These are phyloP conservation scores for Ciconia boyciana DNA, from an alignment of 2,113 vertebrate genomes.

Conservation along the genomic window DNA sequence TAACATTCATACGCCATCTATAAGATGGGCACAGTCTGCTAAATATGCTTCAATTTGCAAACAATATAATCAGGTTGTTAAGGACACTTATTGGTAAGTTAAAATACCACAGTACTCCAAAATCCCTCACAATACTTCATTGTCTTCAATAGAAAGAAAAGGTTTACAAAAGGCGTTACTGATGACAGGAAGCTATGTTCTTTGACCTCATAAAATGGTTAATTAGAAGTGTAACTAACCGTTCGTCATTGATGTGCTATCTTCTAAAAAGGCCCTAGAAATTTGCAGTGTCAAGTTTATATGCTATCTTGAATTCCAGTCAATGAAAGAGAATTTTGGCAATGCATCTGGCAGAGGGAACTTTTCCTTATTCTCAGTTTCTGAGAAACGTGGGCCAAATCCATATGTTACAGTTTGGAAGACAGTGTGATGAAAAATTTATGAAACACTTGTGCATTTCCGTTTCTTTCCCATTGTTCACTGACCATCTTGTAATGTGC, in stretches of 20 bases:
- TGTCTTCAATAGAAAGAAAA: not conserved
- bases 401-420: not conserved
- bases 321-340: not conserved
- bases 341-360: not conserved
- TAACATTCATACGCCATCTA: not conserved
- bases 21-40: not conserved
- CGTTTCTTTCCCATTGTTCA: not conserved
- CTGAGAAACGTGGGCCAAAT: not conserved
- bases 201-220: not conserved
- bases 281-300: not conserved
- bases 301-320: not conserved
- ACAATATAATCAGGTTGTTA: not conserved
- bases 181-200: not conserved
- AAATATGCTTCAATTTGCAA: not conserved
- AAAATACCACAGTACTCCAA: not conserved
- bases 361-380: not conserved
- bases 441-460: not conserved
- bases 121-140: not conserved
- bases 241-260: not conserved
- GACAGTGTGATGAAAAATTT: not conserved
- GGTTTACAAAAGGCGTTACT: not conserved
- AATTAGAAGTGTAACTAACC: not conserved
- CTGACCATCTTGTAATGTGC: not conserved
- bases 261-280: not conserved
- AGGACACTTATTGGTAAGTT: not conserved